A percentile compares a stretch with the other conserved stretches of the same genome.
phyloP scores from a whole-genome alignment of 1,140 invertebrate species.

The Tribolium madens region DNA sequence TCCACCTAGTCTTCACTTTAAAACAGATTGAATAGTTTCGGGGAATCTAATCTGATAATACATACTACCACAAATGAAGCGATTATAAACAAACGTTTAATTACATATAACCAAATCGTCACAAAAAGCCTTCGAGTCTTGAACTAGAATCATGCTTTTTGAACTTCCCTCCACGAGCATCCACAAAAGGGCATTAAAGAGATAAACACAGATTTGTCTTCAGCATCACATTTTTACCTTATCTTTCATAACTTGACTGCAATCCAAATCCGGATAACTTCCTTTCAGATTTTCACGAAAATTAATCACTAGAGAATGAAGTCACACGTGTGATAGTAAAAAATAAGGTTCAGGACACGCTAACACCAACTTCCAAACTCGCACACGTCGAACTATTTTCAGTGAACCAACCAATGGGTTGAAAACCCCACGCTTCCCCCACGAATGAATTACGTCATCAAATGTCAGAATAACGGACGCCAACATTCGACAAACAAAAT shows the following conservation, averaged over 20 bases:
- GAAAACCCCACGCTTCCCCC: constrained; percentile 36
- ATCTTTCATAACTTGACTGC: constrained; percentile 39
- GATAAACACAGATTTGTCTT: constrained; percentile 24
- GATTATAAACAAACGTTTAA: neutral
- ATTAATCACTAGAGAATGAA: constrained; percentile 15
- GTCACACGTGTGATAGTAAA: constrained; percentile 23
- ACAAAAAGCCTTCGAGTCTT: neutral
- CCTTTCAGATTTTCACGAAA: neutral
- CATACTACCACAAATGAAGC: neutral
- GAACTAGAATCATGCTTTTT: neutral
- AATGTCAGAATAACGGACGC: constrained; percentile 24
- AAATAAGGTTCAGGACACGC: constrained; percentile 13
- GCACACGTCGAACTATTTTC: constrained; percentile 52
- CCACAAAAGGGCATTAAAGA: constrained; percentile 36
- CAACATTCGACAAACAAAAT: constrained; percentile 5
- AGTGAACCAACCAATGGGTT: constrained; percentile 39
- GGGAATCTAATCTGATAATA: neutral
- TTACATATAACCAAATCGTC: too few species aligned
- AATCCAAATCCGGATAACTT: neutral
- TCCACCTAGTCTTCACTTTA: neutral
- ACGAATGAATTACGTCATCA: constrained; percentile 18
- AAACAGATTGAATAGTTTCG: neutral
- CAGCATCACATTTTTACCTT: constrained; percentile 7
- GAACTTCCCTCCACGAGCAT: constrained; percentile 22
- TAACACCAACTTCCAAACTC: constrained; percentile 47